Base-by-base conservation (phyloP, 2,888 invertebrate species). In the Leucoma salicis region DNA sequence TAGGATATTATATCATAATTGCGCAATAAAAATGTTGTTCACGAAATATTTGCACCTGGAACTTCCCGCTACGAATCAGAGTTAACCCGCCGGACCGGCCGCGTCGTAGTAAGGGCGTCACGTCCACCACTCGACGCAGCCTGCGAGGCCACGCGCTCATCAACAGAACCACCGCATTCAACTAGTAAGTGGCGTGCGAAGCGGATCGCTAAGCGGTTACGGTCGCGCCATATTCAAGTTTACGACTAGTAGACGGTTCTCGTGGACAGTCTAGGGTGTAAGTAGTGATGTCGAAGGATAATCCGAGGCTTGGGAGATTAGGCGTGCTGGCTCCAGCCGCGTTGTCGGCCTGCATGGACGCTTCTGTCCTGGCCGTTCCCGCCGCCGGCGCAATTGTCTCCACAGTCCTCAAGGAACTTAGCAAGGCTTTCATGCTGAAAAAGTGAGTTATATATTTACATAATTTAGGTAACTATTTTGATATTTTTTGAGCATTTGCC, bases 391-490 rank as follows among this genome's bases (percentile, higher is more conserved):
- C 87, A 16, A 85, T 88, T 43, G 83, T 89, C 31, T 85, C 87
- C 42, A 88, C 87, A 1, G 86, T 89, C 24, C 79, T 89, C 16
- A 84, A 85, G 60, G 88, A 89, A 47, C 80, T 89, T 36, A 88
- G 86, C 74, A 88, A 87, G 51, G 88, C 88, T 25, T 89, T 89
- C 55, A 87, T 89, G 88, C 72, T 89, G 13, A 89, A 89, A 55
- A 89, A 80, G 88, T 89, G 60, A 83, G 82, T 76, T n/a, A 15
- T 6, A n/a, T n/a, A n/a, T n/a, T n/a, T n/a, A n/a, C n/a, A n/a
- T n/a, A n/a, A n/a, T n/a, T n/a, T n/a, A n/a, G n/a, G n/a, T n/a
- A n/a, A n/a, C n/a, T n/a, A n/a, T n/a, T n/a, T n/a, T n/a, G n/a
- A n/a, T n/a, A n/a, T n/a, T n/a, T n/a, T n/a, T n/a, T n/a, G n/a